Evolutionary conservation across 2,113 vertebrate species (phyloP).

Genomic region (Acrocephalus kingi): DNA sequence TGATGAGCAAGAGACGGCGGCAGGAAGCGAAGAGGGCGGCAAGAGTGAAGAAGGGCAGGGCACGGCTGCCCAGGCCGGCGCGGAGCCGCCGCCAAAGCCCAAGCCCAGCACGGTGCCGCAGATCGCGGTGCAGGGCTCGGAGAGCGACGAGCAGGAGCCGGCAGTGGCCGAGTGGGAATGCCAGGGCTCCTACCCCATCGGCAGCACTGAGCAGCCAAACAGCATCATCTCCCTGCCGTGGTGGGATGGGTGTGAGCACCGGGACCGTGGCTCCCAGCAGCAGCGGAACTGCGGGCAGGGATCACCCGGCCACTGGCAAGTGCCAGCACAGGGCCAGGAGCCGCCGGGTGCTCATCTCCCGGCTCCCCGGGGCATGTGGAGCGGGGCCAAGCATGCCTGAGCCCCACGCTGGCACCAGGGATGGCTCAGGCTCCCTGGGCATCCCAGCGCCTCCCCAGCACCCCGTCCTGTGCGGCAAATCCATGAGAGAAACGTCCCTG

Average conservation of each 20-base stretch:
- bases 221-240: background rate
- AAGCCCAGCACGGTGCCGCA: conserved; percentile 80
- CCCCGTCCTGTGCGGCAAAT: background rate
- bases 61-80: accelerated
- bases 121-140: conserved; percentile 88
- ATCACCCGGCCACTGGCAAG: background rate
- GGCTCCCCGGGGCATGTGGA: background rate
- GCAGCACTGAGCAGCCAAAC: background rate
- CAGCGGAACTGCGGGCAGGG: background rate
- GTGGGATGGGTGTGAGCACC: background rate
- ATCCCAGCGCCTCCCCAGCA: background rate
- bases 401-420: background rate
- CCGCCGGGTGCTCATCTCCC: background rate
- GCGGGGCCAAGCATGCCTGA: background rate
- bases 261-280: background rate
- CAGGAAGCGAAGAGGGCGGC: background rate
- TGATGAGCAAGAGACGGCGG: conserved; percentile 80
- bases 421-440: background rate
- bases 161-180: conserved; percentile 62
- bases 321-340: background rate
- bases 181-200: conserved; percentile 76
- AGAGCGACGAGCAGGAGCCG: conserved; percentile 76
- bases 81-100: background rate
- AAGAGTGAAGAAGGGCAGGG: background rate
- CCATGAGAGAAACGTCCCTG: background rate